Percentiles rank a stretch among this genome's conserved stretches.
These are phyloP conservation scores for Rhodeus uyekii DNA, from an alignment of 2,797 vertebrate species.

Conservation along the genomic window DNA sequence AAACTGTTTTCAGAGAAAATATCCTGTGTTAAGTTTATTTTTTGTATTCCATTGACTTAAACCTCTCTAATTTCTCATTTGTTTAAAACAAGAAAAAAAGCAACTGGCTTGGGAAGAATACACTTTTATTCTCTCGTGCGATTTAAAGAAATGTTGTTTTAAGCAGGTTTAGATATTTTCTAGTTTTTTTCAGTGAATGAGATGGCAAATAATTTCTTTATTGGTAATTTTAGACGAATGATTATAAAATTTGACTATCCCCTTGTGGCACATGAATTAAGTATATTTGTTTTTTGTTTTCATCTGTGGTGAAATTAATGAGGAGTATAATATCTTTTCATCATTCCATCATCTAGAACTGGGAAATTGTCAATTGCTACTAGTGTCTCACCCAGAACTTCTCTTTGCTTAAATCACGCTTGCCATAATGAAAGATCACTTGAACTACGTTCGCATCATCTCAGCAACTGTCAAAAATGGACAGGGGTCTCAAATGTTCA, in stretches of 20 bases:
- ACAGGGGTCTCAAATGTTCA: not conserved
- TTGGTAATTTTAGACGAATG: not conserved
- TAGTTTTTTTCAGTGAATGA: not conserved
- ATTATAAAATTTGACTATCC: not conserved
- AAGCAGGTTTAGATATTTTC: not conserved
- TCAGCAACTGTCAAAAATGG: not conserved
- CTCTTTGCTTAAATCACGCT: not conserved
- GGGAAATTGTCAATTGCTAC: not conserved
- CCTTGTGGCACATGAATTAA: not conserved
- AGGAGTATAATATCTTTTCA: not conserved
- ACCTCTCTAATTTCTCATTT: not conserved
- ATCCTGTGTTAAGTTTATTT: too few relatives aligned
- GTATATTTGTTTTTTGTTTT: not conserved
- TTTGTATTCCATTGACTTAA: not conserved
- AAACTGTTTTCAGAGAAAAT: too few relatives aligned
- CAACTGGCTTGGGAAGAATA: not conserved
- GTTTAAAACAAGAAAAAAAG: not conserved
- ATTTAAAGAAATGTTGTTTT: not conserved
- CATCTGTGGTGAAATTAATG: conserved; percentile 6
- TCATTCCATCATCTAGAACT: not conserved
- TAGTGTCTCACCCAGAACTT: not conserved
- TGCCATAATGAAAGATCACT: not conserved
- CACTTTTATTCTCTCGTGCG: not conserved
- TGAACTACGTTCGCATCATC: not conserved
- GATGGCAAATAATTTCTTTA: not conserved